Conservation (phyloP, 2,113 vertebrate genomes). For the Trinectes maculatus region DNA sequence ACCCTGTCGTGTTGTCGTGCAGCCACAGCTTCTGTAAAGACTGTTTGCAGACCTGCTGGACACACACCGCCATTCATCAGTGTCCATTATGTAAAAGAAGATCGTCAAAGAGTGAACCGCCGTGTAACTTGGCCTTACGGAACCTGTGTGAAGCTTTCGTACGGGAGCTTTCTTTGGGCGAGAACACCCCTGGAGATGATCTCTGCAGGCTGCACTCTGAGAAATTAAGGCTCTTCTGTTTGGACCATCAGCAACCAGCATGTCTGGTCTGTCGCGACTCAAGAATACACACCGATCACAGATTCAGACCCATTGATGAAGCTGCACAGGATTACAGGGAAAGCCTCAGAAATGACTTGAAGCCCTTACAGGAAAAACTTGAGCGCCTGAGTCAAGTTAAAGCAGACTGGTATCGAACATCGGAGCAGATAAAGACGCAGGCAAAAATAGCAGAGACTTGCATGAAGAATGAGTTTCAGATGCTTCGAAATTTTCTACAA, state of each 20-base stretch:
- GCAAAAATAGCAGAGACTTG: background rate
- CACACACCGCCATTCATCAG: background rate
- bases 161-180: no score
- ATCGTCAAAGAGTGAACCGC: background rate
- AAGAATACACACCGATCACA: no score
- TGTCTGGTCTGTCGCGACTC: no score
- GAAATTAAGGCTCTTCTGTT: no score
- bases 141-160: constrained; percentile 32
- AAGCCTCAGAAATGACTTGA: constrained; percentile 2
- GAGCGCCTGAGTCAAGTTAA: background rate
- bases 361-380: constrained; percentile 16
- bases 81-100: constrained; percentile 21
- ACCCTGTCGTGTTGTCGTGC: constrained; percentile 20
- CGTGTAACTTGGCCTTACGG: constrained; percentile 2
- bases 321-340: background rate
- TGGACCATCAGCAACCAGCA: no score
- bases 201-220: background rate
- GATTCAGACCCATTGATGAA: background rate
- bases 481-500: background rate
- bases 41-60: constrained; percentile 21
- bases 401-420: background rate
- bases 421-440: background rate
- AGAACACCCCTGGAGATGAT: no score
- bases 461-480: constrained; percentile 17
- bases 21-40: constrained; percentile 44